phyloP scores from a whole-genome alignment of 2,797 vertebrate genomes.

The Propithecus deckenii region DNA sequence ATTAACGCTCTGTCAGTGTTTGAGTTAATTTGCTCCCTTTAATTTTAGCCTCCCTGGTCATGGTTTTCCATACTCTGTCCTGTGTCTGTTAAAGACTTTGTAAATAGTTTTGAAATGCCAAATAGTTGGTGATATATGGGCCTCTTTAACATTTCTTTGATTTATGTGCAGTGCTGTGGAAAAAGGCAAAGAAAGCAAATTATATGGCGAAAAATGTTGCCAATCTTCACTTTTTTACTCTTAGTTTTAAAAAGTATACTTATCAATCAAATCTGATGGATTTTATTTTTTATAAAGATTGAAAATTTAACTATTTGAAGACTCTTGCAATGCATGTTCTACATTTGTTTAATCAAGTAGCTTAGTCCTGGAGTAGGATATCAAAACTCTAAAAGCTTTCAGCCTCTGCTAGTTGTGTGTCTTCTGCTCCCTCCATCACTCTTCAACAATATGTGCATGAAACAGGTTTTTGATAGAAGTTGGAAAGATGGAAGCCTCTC shows the following conservation, averaged over 20 bases:
- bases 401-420: not conserved
- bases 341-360: not conserved
- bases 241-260: conserved; percentile 84
- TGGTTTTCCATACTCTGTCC: conserved; percentile 75
- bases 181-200: conserved; percentile 91
- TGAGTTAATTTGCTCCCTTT: conserved; percentile 75
- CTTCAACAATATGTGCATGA: rapidly evolving
- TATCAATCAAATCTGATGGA: conserved; percentile 88
- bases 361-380: not conserved
- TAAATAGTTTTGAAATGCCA: conserved; percentile 87
- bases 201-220: conserved; percentile 86
- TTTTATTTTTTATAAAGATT: conserved; percentile 78
- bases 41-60: conserved; percentile 72
- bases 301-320: conserved; percentile 83
- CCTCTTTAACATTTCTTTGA: conserved; percentile 88
- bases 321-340: not conserved
- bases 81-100: conserved; percentile 84
- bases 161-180: conserved; percentile 87
- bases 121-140: conserved; percentile 86
- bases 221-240: conserved; percentile 83
- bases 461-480: not conserved
- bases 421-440: not conserved
- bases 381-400: not conserved
- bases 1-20: conserved; percentile 83
- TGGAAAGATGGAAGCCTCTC: not conserved